phyloP scores from a whole-genome alignment of 53 echinoderm and acorn worm species.

The Temnopleurus reevesii region DNA sequence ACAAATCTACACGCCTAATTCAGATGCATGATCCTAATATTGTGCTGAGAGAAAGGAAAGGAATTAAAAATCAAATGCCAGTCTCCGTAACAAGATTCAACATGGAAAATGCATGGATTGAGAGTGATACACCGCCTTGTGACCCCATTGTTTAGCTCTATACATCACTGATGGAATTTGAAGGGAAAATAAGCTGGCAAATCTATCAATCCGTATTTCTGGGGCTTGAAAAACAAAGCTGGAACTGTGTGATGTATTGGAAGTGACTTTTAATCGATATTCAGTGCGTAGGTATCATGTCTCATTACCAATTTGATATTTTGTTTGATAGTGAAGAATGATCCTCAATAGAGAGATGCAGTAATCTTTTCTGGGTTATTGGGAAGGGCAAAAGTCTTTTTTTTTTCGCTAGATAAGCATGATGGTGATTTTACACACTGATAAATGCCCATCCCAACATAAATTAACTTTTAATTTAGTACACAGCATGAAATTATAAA shows the following conservation, averaged over 20 bases:
- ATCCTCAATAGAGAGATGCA: too few species aligned
- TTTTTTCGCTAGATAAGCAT: too few species aligned
- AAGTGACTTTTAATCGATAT: neutral
- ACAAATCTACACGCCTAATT: neutral
- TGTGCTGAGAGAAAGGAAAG: neutral
- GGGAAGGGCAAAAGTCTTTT: too few species aligned
- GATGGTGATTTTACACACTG: too few species aligned
- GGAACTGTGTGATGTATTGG: neutral
- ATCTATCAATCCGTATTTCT: neutral
- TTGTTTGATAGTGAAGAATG: too few species aligned
- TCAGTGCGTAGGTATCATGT: neutral
- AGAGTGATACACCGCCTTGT: neutral
- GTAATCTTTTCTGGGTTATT: too few species aligned
- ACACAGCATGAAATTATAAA: too few species aligned
- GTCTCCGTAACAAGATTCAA: neutral
- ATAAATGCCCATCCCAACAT: too few species aligned
- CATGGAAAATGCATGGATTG: neutral
- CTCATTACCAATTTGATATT: neutral
- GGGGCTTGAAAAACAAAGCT: neutral
- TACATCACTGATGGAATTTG: neutral
- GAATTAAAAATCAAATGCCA: neutral
- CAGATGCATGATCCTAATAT: neutral
- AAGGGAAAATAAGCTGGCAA: neutral
- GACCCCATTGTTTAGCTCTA: neutral
- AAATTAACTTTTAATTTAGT: too few species aligned